Evolutionary conservation across 1,140 invertebrate genomes (phyloP).

Genomic region (Protaetia brevitarsis): DNA sequence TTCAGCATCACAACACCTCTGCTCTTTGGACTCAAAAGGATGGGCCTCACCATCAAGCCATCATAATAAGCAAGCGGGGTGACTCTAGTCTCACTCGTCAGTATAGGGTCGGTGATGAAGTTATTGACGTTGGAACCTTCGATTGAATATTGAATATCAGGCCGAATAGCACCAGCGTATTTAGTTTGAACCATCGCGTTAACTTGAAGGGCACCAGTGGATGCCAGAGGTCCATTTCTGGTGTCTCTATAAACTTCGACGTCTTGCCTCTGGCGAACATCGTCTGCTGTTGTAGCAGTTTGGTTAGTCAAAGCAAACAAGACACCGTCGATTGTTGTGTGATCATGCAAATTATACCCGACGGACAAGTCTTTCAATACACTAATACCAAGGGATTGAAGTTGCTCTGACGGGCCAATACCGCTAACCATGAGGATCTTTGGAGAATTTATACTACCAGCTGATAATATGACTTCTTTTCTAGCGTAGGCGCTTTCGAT

Average conservation of each 20-base stretch:
- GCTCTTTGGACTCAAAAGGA: conserved; percentile 58
- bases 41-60: conserved; percentile 46
- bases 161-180: conserved; percentile 46
- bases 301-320: conserved; percentile 55
- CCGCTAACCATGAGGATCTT: conserved; percentile 74
- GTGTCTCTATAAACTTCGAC: conserved; percentile 51
- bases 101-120: conserved; percentile 51
- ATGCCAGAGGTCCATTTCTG: conserved; percentile 51
- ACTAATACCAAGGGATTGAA: conserved; percentile 55
- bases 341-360: conserved; percentile 79
- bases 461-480: conserved; percentile 73
- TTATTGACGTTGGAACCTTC: conserved; percentile 53
- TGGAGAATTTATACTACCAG: conserved; percentile 67
- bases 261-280: conserved; percentile 54
- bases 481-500: conserved; percentile 51
- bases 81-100: conserved; percentile 51
- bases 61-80: conserved; percentile 54
- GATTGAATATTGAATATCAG: conserved; percentile 65
- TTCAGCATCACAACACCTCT: conserved; percentile 57
- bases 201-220: conserved; percentile 51
- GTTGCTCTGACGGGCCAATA: conserved; percentile 63
- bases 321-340: conserved; percentile 59
- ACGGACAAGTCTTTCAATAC: conserved; percentile 62
- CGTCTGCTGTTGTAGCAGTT: conserved; percentile 52
- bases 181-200: conserved; percentile 56